Base-by-base conservation (phyloP, 2,888 invertebrate species). In the Rutpela maculata region DNA sequence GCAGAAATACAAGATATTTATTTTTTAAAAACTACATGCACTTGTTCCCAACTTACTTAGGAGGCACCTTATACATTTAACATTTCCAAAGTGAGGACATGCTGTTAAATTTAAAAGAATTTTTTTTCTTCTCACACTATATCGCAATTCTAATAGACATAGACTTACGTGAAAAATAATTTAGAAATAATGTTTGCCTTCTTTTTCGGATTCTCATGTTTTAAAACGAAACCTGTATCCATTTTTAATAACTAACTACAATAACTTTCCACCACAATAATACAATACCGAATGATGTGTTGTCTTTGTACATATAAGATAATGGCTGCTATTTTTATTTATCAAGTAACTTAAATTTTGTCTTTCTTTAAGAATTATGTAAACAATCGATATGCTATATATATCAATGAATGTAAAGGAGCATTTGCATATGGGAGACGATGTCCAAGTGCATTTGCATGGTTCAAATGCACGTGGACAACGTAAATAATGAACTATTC, bases 111-210 rank as follows among this genome's bases (percentile, higher is more conserved):
- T n/a, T n/a, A n/a, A n/a, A n/a, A n/a, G n/a, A n/a, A n/a, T n/a
- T n/a, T n/a, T n/a, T n/a, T n/a, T n/a, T n/a, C n/a, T n/a, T n/a
- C n/a, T n/a, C n/a, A n/a, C n/a, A n/a, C n/a, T n/a, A n/a, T n/a
- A n/a, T n/a, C n/a, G n/a, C n/a, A n/a, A n/a, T n/a, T n/a, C n/a
- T n/a, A n/a, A n/a, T n/a, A n/a, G n/a, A n/a, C 22, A 72, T 43
- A 19, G 74, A 85, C 86, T 84, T 83, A 87, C 87, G 80, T 68
- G 69, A 87, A 87, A 76, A 83, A 84, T 35, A 94, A 87, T 76
- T 94, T 91, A 0, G 95, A 93, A 15, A 95, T 82, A 11, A 92
- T 83, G 85, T 92, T 93, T 15, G 93, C 91, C 62, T 88, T 90
- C 83, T 91, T 92, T 75, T 92, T 89, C 2, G 93, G 94, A 90